phyloP scores from a whole-genome alignment of 92 coral and sea anemone species.

The Epizoanthus rinbou region DNA sequence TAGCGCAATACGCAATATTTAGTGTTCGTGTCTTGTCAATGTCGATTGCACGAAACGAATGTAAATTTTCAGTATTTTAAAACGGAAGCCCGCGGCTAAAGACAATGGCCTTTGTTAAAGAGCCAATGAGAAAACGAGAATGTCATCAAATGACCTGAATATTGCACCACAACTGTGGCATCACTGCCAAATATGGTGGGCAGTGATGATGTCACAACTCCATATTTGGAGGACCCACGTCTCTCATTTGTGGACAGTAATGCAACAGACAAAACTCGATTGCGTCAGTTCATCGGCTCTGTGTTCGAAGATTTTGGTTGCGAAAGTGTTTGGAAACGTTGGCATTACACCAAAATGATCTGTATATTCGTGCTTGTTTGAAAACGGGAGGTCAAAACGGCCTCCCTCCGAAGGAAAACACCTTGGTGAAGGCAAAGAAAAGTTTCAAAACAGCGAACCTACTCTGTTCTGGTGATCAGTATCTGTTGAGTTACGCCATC shows the following conservation, averaged over 20 bases:
- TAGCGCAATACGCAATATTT: no score
- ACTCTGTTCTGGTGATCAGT: conserved; percentile 35
- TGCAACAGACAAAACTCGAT: conserved; percentile 72
- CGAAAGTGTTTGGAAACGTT: conserved; percentile 37
- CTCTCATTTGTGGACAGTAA: conserved; percentile 42
- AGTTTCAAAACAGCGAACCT: conserved; percentile 43
- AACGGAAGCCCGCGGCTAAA: conserved; percentile 27
- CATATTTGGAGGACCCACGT: conserved; percentile 46
- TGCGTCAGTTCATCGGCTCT: conserved; percentile 86
- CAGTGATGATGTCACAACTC: conserved; percentile 47
- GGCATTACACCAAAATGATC: conserved; percentile 77
- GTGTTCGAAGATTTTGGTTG: conserved; percentile 61
- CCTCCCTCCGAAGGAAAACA: conserved; percentile 70
- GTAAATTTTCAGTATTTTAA: neutral
- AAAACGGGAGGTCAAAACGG: conserved; percentile 86
- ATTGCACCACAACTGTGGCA: conserved; percentile 68
- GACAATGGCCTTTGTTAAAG: conserved; percentile 13
- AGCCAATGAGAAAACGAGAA: conserved; percentile 78
- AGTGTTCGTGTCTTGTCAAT: no score
- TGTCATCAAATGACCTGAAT: conserved; percentile 85
- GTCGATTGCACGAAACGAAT: neutral
- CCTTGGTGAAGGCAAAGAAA: conserved; percentile 39
- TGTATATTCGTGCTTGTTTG: conserved; percentile 69
- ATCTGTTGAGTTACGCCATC: conserved; percentile 76
- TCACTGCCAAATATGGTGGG: conserved; percentile 73